Evolutionary conservation across 2,797 vertebrate genomes (phyloP).

Genomic region (Alfaro cultratus): DNA sequence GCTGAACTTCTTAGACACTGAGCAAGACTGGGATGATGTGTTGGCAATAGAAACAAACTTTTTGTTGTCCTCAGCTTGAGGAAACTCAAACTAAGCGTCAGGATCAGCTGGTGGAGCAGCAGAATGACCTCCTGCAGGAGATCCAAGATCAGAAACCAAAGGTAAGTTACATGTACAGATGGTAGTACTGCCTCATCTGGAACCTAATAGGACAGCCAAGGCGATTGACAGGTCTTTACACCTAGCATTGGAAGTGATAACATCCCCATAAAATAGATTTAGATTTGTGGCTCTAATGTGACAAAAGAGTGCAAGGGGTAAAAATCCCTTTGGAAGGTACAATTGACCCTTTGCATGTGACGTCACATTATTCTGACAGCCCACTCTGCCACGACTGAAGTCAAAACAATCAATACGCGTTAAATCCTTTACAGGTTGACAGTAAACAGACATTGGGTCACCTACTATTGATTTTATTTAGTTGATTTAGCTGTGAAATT

Average conservation of each 20-base stretch:
- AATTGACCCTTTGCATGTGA: no score
- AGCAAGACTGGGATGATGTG: neutral
- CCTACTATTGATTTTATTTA: no score
- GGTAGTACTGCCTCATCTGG: neutral
- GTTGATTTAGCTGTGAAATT: no score
- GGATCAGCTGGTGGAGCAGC: conserved; percentile 93
- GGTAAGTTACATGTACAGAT: conserved; percentile 60
- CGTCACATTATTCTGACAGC: no score
- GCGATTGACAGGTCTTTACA: no score
- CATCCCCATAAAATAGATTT: neutral
- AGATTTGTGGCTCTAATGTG: neutral
- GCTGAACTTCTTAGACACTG: neutral
- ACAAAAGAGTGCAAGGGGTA: neutral
- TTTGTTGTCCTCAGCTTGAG: conserved; percentile 83
- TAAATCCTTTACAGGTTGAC: no score
- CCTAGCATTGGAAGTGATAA: neutral
- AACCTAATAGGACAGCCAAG: no score
- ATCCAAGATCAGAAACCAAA: conserved; percentile 95
- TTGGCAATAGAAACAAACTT: neutral
- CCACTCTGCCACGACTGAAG: no score
- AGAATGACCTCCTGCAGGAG: conserved; percentile 93
- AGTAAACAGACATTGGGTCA: no score
- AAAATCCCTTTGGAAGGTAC: neutral
- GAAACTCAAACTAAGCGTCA: conserved; percentile 95
- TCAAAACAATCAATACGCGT: no score